A percentile compares a stretch with the other conserved stretches of the same genome.
These are phyloP conservation scores for Bradypodion ventrale DNA, from an alignment of 2,797 vertebrate genomes.

Conservation along the genomic window DNA sequence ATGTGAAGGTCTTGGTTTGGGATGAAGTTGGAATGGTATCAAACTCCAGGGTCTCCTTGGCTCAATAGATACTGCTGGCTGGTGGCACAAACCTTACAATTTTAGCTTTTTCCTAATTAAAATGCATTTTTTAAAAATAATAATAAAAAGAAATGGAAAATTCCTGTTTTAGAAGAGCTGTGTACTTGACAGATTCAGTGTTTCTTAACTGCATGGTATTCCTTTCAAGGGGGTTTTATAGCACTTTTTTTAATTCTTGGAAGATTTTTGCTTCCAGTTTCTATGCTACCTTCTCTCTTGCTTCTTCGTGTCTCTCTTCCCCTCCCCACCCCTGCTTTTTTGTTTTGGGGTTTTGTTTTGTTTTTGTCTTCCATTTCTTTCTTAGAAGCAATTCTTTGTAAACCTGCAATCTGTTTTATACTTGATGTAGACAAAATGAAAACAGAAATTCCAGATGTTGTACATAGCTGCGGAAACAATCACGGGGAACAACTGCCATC, in stretches of 20 bases:
- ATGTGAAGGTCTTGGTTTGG: background rate
- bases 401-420: constrained; percentile 71
- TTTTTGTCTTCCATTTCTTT: constrained; percentile 58
- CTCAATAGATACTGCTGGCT: constrained; percentile 64
- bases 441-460: constrained; percentile 59
- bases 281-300: constrained; percentile 56
- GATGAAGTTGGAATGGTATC: constrained; percentile 38
- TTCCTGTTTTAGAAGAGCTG: constrained; percentile 66
- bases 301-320: constrained; percentile 27
- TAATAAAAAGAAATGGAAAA: constrained; percentile 58
- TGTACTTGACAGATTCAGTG: constrained; percentile 64
- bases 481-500: constrained; percentile 71
- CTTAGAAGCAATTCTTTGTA: constrained; percentile 64
- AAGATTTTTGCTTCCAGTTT: constrained; percentile 72
- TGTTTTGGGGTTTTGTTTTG: constrained; percentile 50
- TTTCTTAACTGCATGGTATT: constrained; percentile 72
- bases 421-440: constrained; percentile 66
- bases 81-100: constrained; percentile 55
- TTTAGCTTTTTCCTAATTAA: constrained; percentile 74
- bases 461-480: constrained; percentile 81
- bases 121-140: constrained; percentile 66
- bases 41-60: constrained; percentile 18
- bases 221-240: constrained; percentile 70
- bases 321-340: constrained; percentile 12
- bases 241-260: constrained; percentile 73